Base-by-base conservation (phyloP, 2,888 invertebrate genomes). In the Spisula solida region DNA sequence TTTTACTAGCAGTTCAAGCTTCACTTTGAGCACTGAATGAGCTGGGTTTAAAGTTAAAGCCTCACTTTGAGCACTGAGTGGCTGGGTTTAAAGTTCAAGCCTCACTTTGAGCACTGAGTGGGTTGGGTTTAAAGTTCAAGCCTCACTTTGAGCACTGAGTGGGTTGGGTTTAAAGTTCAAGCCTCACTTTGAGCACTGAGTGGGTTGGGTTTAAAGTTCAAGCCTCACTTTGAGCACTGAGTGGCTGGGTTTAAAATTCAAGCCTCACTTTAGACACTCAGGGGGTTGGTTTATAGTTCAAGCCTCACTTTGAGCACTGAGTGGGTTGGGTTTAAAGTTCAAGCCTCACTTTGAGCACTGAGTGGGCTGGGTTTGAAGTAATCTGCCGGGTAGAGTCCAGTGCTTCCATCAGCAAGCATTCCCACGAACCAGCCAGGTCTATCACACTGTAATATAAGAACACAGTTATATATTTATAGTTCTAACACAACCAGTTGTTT, bases 341-440 rank as follows among this genome's bases (percentile, higher is more conserved):
- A 91, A 60, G 89, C 92, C 79, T 93, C 93, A 87, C 87, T 93
- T 70, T 93, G 92, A 48, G 87, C 89, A 55, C 81, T 81, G 0
- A 89, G 66, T 16, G 90, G 89, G 34, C 91, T 86, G 16, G 93
- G 91, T 82, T 90, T 91, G 34, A 94, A 93, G 86, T 88, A 90
- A 56, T 91, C 88, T 5, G 79, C 79, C 34, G 93, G 95, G 82
- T 93, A 95, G 12, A 93, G 81, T 6, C 95, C 95, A 6, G 94
- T 94, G 14, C 93, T 93, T 16, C 95, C 95, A 90, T 95, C 94
- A 29, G 94, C 93, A 41, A 95, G 87, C 94, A 95, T 94, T 6
- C 95, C 95, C 12, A 94, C 90, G 92, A 80, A 93, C 94, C 95
- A 94, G 6, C 95, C 95, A 47, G 92, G 90, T 31, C 93, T 87